Evolutionary conservation across 2,113 vertebrate genomes (phyloP).

Genomic region (Callithrix jacchus): DNA sequence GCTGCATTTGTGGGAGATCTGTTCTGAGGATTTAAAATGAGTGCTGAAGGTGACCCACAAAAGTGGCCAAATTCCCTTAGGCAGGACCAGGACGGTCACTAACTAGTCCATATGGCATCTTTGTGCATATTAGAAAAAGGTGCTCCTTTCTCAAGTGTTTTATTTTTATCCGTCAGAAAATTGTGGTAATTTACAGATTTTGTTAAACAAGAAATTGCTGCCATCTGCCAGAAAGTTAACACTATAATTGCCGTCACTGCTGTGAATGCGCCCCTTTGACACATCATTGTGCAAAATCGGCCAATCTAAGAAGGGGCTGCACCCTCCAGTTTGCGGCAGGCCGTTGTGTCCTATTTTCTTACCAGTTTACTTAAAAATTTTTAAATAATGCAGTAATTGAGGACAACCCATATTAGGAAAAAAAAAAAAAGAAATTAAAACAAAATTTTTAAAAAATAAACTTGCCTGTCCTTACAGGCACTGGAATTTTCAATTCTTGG

Average conservation of each 20-base stretch:
- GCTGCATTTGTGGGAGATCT: not conserved
- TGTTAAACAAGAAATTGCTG: slow-evolving; percentile 1
- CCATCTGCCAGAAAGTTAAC: not conserved
- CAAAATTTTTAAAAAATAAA: not conserved
- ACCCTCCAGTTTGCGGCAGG: not conserved
- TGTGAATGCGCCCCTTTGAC: not conserved
- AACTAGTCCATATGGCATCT: not conserved
- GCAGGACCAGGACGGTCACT: not conserved
- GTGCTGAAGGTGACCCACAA: not conserved
- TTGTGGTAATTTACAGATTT: slow-evolving; percentile 25
- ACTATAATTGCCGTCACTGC: not conserved
- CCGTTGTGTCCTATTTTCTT: not conserved
- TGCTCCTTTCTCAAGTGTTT: not conserved
- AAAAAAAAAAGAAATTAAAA: not conserved
- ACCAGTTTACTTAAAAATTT: not conserved
- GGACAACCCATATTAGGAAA: too few species aligned
- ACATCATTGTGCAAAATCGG: not conserved
- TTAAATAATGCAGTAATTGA: not conserved
- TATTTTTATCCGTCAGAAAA: slow-evolving; percentile 36
- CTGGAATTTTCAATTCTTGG: not conserved
- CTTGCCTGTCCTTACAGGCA: not conserved
- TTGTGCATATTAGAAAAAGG: not conserved
- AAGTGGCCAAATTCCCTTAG: not conserved
- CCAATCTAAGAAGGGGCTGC: not conserved
- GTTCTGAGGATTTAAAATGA: not conserved